Conservation (phyloP, 2,888 invertebrate species). For the Formica aserva region DNA sequence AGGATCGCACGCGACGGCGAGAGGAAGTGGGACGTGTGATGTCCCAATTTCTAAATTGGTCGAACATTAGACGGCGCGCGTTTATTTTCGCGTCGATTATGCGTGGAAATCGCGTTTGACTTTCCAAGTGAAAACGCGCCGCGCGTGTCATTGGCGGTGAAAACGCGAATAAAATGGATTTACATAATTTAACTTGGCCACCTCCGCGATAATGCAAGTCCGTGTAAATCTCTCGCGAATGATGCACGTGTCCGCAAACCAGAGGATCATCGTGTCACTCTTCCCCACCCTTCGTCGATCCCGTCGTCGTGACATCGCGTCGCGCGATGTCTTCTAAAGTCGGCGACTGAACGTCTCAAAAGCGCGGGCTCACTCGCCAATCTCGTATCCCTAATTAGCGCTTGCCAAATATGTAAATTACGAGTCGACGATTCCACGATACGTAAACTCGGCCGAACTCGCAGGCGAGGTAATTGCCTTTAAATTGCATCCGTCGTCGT, state of each 20-base stretch:
- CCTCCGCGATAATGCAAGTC: slow-evolving; percentile 16
- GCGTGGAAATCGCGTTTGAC: slow-evolving; percentile 69
- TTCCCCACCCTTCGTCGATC: not conserved
- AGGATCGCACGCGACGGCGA: not conserved
- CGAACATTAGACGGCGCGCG: slow-evolving; percentile 44
- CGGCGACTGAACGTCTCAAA: slow-evolving; percentile 1
- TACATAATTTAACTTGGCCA: slow-evolving; percentile 66
- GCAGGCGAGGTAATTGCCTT: slow-evolving; percentile 19
- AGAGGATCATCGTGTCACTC: not conserved
- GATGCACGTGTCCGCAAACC: slow-evolving; percentile 16
- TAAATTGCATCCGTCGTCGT: not conserved
- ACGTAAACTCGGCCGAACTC: slow-evolving; percentile 10
- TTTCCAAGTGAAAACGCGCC: slow-evolving; percentile 72
- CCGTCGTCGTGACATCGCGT: not conserved
- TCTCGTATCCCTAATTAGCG: slow-evolving; percentile 43
- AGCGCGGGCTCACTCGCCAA: not conserved
- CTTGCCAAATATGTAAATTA: slow-evolving; percentile 46
- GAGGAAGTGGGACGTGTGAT: slow-evolving; percentile 48
- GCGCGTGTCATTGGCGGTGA: slow-evolving; percentile 64
- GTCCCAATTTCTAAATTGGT: slow-evolving; percentile 67
- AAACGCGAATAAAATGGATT: slow-evolving; percentile 71
- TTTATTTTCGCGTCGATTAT: slow-evolving; percentile 63
- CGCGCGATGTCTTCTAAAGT: not conserved
- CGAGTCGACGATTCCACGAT: not conserved
- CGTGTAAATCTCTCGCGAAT: slow-evolving; percentile 26